phyloP scores from a whole-genome alignment of 1,140 invertebrate genomes.

The Euura saliciscinereae region DNA sequence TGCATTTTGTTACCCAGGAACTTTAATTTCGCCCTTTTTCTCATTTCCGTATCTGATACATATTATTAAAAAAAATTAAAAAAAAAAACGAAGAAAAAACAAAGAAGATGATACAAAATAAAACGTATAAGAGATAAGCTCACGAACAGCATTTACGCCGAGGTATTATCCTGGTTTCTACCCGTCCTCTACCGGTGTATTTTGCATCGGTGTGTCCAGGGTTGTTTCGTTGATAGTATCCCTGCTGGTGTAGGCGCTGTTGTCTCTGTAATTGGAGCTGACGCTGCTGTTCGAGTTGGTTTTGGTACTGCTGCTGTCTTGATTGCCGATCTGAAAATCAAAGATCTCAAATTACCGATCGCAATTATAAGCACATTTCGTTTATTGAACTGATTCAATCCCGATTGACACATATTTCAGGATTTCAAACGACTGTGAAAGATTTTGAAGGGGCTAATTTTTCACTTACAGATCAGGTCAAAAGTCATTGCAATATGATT shows the following conservation, averaged over 20 bases:
- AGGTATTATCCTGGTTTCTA: conserved; percentile 44
- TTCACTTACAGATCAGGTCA: too few relatives aligned
- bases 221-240: conserved; percentile 36
- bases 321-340: conserved; percentile 36
- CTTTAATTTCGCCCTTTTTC: background rate
- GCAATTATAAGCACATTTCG: too few relatives aligned
- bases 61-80: too few relatives aligned
- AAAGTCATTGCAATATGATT: too few relatives aligned
- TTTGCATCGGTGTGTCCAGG: background rate
- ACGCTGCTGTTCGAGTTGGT: conserved; percentile 26
- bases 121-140: background rate
- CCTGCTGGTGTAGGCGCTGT: conserved; percentile 23
- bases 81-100: too few relatives aligned
- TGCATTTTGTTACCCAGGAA: background rate
- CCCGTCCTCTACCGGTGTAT: conserved; percentile 35
- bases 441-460: too few relatives aligned
- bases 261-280: conserved; percentile 18
- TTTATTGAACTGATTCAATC: too few relatives aligned
- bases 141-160: conserved; percentile 45
- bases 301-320: conserved; percentile 27
- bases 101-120: background rate
- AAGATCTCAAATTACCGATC: too few relatives aligned
- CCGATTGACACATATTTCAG: too few relatives aligned
- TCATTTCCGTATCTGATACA: too few relatives aligned
- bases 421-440: too few relatives aligned